Evolutionary conservation across 2,888 invertebrate species (phyloP).

Genomic region (Cloeon dipterum): DNA sequence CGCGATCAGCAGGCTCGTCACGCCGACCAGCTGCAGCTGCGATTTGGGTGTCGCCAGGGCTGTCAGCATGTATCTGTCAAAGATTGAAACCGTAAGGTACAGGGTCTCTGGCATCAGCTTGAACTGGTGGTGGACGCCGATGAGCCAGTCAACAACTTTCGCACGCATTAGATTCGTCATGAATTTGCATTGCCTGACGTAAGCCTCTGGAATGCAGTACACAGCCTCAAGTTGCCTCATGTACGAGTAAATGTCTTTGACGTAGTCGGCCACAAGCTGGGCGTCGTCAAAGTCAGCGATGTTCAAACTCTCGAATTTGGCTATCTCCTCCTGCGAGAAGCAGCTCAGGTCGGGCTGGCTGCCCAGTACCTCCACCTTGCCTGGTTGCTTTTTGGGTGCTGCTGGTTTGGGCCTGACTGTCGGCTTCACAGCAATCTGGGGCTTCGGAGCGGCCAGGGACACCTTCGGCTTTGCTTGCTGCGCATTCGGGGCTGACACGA

Average conservation of each 20-base stretch:
- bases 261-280: slow-evolving; percentile 59
- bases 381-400: no score
- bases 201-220: slow-evolving; percentile 36
- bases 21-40: slow-evolving; percentile 68
- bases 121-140: slow-evolving; percentile 76
- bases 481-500: no score
- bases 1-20: slow-evolving; percentile 73
- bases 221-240: slow-evolving; percentile 48
- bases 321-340: not conserved
- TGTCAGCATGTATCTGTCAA: slow-evolving; percentile 72
- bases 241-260: slow-evolving; percentile 74
- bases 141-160: slow-evolving; percentile 81
- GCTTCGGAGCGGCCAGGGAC: no score
- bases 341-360: not conserved
- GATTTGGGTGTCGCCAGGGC: slow-evolving; percentile 36
- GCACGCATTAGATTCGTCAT: slow-evolving; percentile 70
- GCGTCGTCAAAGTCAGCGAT: slow-evolving; percentile 62
- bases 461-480: no score
- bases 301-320: slow-evolving; percentile 20
- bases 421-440: no score
- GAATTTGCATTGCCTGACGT: slow-evolving; percentile 36
- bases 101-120: slow-evolving; percentile 70
- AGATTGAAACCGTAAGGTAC: slow-evolving; percentile 63
- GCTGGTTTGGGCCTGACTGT: not conserved
- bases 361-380: not conserved